phyloP scores from a whole-genome alignment of 2,113 vertebrate genomes.

The Sapayoa aenigma region DNA sequence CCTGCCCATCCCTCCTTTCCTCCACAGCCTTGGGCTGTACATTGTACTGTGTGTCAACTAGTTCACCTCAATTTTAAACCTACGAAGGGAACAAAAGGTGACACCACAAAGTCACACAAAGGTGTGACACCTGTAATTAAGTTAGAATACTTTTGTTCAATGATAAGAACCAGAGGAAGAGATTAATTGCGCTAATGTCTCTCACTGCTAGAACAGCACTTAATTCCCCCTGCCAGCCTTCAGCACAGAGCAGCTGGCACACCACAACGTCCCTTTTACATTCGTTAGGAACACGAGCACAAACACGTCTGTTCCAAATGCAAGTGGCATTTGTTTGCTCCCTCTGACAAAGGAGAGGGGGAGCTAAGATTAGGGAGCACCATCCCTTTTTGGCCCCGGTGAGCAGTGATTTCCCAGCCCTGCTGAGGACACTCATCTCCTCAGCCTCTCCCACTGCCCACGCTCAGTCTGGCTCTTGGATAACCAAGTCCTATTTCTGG shows the following conservation, averaged over 20 bases:
- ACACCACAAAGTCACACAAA: not conserved
- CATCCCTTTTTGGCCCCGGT: not conserved
- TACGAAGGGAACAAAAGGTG: not conserved
- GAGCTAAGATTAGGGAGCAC: constrained; percentile 9
- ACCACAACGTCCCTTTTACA: not conserved
- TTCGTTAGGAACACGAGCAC: not conserved
- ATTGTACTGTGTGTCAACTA: not conserved
- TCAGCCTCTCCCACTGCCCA: not conserved
- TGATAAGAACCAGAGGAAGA: not conserved
- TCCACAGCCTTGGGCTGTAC: not conserved
- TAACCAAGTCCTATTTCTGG: constrained; percentile 24
- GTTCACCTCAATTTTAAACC: not conserved
- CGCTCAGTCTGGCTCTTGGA: constrained; percentile 51
- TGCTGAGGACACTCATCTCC: not conserved
- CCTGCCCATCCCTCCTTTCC: not conserved
- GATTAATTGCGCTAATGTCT: not conserved
- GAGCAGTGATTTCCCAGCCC: not conserved
- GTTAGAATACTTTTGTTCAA: not conserved
- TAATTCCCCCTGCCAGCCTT: not conserved
- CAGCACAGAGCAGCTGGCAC: not conserved
- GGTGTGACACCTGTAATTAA: not conserved
- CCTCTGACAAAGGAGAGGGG: not conserved
- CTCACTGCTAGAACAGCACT: not conserved
- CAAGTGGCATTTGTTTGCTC: not conserved
- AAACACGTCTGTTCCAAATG: not conserved